Evolutionary conservation across 2,797 vertebrate species (phyloP), one percentile per base, ranked within the genome.

Genomic region (Myripristis murdjan): DNA sequence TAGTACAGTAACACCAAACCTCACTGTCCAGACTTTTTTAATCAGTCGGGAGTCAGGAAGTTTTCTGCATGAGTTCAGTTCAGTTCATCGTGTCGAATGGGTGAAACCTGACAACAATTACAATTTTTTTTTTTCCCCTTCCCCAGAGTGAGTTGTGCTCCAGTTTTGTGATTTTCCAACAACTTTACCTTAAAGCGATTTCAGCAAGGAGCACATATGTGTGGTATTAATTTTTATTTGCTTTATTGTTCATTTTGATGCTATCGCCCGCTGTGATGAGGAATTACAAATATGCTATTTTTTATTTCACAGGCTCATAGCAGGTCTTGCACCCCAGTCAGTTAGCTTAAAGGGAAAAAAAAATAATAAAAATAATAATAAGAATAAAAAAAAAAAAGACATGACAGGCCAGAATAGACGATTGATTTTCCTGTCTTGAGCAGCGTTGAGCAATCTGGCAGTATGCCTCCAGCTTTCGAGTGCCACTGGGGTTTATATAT

Each of bases 401-500:
- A 70, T 16, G 73, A 69, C 33, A 73, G 22, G 56, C 71, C 43
- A 64, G 26, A 87, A 57, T 9, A 70, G 59, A 65, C 58, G 52
- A 67, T 59, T 64, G 74, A 81, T 79, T 70, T 74, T 78, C 18
- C 54, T 54, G 54, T 77, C 63, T 43, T 61, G 6, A 72, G 61
- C 60, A 72, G 73, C n/a, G 8, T 35, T 35, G 37, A 39, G 12
- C 37, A 14, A 39, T 39, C 11, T 39, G 37, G 62, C 58, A 72
- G 70, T 22, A 31, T 71, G 56, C 69, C 58, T 71, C 75, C 57
- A 69, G 37, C 37, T 39, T 39, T 39, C 14, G 12, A 39, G 70
- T 65, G 70, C 70, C 18, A n/a, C 55, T 41, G 59, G 47, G 81
- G 71, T 84, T 77, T 73, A 81, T 84, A 83, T 72, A 82, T 82